phyloP scores from a whole-genome alignment of 2,888 invertebrate genomes.

The Pammene aurita region DNA sequence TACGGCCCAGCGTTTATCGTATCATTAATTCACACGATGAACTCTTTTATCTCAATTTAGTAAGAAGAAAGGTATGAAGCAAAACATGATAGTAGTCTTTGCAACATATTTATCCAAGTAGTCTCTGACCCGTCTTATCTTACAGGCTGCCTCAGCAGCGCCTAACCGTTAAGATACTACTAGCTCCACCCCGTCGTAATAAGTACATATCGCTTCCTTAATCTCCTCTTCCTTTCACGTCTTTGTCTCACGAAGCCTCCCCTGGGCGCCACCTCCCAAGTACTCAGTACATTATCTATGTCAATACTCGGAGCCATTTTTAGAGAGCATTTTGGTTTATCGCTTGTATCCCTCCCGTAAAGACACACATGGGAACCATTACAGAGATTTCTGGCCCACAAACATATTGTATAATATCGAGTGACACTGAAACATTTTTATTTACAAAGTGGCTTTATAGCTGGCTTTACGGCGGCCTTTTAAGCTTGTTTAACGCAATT shows the following conservation, averaged over 20 bases:
- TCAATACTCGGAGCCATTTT: slow-evolving; percentile 76
- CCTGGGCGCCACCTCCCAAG: slow-evolving; percentile 55
- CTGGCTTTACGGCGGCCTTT: slow-evolving; percentile 30
- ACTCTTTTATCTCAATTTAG: background rate
- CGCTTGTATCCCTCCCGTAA: slow-evolving; percentile 74
- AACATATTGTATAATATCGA: slow-evolving; percentile 53
- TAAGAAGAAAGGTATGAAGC: background rate
- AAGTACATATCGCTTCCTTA: slow-evolving; percentile 66
- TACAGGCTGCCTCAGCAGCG: slow-evolving; percentile 49
- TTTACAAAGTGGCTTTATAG: slow-evolving; percentile 51
- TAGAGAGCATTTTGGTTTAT: slow-evolving; percentile 76
- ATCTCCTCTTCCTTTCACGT: slow-evolving; percentile 68
- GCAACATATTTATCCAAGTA: slow-evolving; percentile 48
- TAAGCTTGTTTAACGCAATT: slow-evolving; percentile 39
- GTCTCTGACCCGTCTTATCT: slow-evolving; percentile 56
- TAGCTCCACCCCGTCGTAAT: slow-evolving; percentile 56
- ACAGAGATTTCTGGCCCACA: slow-evolving; percentile 68
- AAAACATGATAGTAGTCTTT: slow-evolving; percentile 16
- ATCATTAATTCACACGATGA: background rate
- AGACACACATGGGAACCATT: slow-evolving; percentile 73
- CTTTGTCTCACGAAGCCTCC: slow-evolving; percentile 73
- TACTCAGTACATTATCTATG: slow-evolving; percentile 74
- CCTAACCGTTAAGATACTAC: slow-evolving; percentile 58
- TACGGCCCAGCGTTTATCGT: background rate
- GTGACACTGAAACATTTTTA: slow-evolving; percentile 50